Percentiles rank a stretch among this genome's conserved stretches.
Conservation (phyloP, 2,113 vertebrate species). For the Mustela nigripes region DNA sequence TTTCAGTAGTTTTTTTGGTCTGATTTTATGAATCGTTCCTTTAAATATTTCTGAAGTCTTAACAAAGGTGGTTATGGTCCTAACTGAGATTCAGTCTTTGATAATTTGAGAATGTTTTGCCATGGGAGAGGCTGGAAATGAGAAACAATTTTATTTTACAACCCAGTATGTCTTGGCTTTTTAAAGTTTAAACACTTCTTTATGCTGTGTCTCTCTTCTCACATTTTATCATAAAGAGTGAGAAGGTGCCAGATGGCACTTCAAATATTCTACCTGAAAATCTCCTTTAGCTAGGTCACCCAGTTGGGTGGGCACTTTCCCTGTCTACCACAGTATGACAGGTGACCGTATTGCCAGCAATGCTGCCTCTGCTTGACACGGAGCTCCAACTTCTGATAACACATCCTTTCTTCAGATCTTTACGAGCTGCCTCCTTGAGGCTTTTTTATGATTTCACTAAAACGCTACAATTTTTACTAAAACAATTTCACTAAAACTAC, state of each 20-base stretch:
- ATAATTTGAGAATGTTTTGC: not conserved
- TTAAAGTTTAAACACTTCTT: conserved; percentile 2
- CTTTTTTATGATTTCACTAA: not conserved
- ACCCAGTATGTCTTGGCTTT: not conserved
- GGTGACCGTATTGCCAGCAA: fast-evolving
- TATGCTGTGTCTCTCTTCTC: not conserved
- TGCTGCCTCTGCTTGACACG: fast-evolving
- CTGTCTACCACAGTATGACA: not conserved
- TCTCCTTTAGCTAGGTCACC: not conserved
- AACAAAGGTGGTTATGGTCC: not conserved
- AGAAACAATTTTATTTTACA: conserved; percentile 33
- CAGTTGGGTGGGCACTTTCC: not conserved
- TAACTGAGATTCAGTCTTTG: not conserved
- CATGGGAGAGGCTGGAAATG: not conserved
- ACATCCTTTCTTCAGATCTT: not conserved
- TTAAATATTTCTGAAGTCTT: not conserved
- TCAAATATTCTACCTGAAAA: not conserved
- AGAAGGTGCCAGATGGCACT: not conserved
- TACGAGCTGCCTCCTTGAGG: not conserved
- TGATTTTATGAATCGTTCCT: not conserved
- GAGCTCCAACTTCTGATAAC: not conserved
- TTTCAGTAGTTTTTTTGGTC: not conserved
- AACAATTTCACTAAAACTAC: not conserved
- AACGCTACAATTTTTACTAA: not conserved
- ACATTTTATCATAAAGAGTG: not conserved